A percentile compares a stretch with the other conserved stretches of the same genome.
Conservation (phyloP, 2,797 vertebrate species). For the Phataginus tricuspis region DNA sequence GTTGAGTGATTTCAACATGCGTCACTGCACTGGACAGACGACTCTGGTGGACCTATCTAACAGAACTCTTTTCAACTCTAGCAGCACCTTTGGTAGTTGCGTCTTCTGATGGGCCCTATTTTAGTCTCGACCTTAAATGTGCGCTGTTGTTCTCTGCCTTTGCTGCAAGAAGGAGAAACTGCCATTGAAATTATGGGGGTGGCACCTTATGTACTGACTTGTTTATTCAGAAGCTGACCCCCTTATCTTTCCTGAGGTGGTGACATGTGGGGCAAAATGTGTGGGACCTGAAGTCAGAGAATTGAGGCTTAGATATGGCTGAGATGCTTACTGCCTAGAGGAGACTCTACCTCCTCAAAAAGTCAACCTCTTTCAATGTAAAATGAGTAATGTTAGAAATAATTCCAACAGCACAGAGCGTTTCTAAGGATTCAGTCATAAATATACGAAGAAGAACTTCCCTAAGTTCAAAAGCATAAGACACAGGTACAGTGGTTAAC, state of each 20-base stretch:
- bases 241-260: not conserved
- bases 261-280: not conserved
- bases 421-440: not conserved
- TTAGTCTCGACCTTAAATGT: not conserved
- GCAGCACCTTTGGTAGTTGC: not conserved
- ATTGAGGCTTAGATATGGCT: not conserved
- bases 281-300: not conserved
- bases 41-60: not conserved
- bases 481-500: not conserved
- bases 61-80: constrained; percentile 27
- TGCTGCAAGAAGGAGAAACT: constrained; percentile 16
- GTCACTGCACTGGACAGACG: not conserved
- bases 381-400: not conserved
- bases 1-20: not conserved
- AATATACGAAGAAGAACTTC: not conserved
- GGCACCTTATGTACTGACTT: not conserved
- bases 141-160: constrained; percentile 30
- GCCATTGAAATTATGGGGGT: not conserved
- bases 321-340: not conserved
- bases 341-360: not conserved
- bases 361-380: not conserved
- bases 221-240: constrained; percentile 46
- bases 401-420: not conserved
- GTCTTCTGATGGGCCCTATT: not conserved
- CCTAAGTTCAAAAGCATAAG: not conserved